Evolutionary conservation across 2,888 invertebrate genomes (phyloP).

Genomic region (Saturnia japonica): DNA sequence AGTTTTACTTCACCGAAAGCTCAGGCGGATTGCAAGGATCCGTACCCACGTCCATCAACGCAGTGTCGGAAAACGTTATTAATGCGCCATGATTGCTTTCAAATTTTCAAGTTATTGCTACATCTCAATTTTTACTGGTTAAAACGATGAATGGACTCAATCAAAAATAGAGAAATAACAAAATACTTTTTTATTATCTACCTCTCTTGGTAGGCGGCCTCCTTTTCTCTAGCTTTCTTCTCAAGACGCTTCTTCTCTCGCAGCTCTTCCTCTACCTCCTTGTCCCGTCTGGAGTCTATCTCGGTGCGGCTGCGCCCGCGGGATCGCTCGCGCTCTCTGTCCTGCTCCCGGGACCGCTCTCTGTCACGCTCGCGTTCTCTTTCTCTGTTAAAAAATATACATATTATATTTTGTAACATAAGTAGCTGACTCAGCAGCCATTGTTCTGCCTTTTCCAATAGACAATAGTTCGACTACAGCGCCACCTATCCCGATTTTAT

Average conservation of each 20-base stretch:
- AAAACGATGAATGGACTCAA: no score
- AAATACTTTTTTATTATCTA: neutral
- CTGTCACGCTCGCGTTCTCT: slow-evolving; percentile 59
- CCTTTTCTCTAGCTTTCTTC: slow-evolving; percentile 95
- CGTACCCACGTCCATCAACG: no score
- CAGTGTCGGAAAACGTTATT: no score
- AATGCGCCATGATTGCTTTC: no score
- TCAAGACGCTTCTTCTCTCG: slow-evolving; percentile 95
- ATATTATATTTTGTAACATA: slow-evolving; percentile 19
- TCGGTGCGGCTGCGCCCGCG: slow-evolving; percentile 77
- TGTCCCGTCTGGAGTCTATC: slow-evolving; percentile 86
- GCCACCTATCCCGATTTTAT: no score
- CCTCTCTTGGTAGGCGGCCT: slow-evolving; percentile 97
- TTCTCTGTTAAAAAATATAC: slow-evolving; percentile 35
- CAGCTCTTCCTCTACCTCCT: slow-evolving; percentile 95
- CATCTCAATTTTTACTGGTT: no score
- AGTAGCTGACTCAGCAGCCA: no score
- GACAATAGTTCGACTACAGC: neutral
- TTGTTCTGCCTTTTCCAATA: no score
- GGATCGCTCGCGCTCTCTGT: slow-evolving; percentile 70
- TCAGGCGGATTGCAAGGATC: no score
- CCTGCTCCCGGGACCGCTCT: slow-evolving; percentile 65
- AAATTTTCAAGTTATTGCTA: no score
- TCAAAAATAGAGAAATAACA: neutral
- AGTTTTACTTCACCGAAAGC: no score